These are phyloP conservation scores for Synergus itoensis DNA, from an alignment of 2,888 invertebrate genomes.

Conservation along the genomic window DNA sequence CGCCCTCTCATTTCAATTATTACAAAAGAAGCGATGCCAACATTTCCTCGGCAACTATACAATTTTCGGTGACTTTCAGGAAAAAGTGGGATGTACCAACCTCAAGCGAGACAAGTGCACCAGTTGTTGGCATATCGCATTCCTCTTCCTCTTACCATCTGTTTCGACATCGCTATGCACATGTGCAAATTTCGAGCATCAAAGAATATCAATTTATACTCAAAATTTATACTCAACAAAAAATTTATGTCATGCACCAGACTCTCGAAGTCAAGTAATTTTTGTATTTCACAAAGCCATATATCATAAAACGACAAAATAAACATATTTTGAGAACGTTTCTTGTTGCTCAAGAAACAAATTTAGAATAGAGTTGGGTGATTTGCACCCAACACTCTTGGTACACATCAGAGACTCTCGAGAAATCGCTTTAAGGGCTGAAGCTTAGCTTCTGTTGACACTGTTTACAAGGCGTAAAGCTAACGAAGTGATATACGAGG, in stretches of 20 bases:
- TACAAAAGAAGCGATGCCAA: conserved; percentile 23
- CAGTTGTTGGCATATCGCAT: not conserved
- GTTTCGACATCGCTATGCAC: not conserved
- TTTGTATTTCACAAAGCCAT: too few relatives aligned
- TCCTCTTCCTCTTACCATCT: conserved; percentile 7
- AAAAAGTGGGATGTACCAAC: not conserved
- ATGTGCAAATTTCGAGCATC: conserved; percentile 22
- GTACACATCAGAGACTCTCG: too few relatives aligned
- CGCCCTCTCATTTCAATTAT: conserved; percentile 26
- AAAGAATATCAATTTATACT: not conserved
- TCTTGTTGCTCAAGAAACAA: too few relatives aligned
- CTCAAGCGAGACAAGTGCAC: conserved; percentile 22
- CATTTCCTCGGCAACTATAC: conserved; percentile 5
- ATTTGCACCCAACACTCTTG: too few relatives aligned
- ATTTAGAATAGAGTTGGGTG: too few relatives aligned
- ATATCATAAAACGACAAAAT: too few relatives aligned
- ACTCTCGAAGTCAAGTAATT: too few relatives aligned
- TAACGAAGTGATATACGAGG: conserved; percentile 16
- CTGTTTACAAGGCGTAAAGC: not conserved
- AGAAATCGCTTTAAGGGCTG: too few relatives aligned
- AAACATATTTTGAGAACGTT: too few relatives aligned
- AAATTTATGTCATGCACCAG: not conserved
- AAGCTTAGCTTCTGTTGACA: conserved; percentile 2
- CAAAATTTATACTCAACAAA: not conserved
- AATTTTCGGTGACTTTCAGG: conserved; percentile 30